Percentiles rank a stretch among this genome's conserved stretches.
Conservation (phyloP, 2,797 vertebrate genomes). For the Buphagus erythrorhynchus region DNA sequence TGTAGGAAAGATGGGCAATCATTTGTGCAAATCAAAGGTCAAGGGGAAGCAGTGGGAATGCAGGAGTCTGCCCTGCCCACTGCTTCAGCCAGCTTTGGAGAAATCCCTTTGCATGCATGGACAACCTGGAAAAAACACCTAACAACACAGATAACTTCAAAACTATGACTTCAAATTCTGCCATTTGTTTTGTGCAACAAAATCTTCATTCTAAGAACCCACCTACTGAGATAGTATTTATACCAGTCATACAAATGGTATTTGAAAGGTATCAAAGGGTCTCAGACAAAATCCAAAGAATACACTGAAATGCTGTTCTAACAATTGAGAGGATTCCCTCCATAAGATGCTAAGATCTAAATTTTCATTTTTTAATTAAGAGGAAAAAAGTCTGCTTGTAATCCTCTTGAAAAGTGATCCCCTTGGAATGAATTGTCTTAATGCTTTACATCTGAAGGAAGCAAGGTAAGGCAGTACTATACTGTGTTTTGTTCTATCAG, state of each 20-base stretch:
- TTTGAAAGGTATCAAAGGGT: neutral
- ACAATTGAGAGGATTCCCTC: neutral
- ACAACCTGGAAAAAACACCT: neutral
- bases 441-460: conserved; percentile 63
- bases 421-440: conserved; percentile 42
- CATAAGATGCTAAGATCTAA: neutral
- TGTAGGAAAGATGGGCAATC: neutral
- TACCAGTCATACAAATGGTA: neutral
- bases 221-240: neutral
- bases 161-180: neutral
- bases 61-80: neutral
- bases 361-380: conserved; percentile 35
- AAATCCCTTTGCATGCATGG: neutral
- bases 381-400: neutral
- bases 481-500: conserved; percentile 39
- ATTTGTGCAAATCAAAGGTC: neutral
- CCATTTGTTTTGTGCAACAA: neutral
- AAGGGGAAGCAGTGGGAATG: neutral
- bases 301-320: neutral
- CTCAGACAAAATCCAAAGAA: neutral
- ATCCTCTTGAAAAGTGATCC: conserved; percentile 64
- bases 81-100: neutral
- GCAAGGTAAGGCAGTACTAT: conserved; percentile 48
- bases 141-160: neutral
- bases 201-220: neutral